Evolutionary conservation across 2,113 vertebrate species (phyloP).

Genomic region (Sturnus vulgaris): DNA sequence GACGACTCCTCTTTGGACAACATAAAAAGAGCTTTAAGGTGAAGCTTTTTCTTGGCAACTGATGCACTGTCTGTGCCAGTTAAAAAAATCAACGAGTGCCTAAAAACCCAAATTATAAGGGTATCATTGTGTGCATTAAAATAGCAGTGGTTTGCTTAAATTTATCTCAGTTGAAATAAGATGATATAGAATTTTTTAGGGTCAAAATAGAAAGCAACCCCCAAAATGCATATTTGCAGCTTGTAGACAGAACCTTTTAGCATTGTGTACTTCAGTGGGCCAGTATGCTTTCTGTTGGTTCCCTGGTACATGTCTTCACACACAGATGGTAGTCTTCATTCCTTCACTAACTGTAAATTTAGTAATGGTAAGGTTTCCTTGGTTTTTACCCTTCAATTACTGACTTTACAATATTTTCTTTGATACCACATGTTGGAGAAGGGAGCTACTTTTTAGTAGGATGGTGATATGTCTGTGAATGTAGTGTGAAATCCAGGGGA

Average conservation of each 20-base stretch:
- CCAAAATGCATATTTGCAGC: not conserved
- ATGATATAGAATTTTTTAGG: not conserved
- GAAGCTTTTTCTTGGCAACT: not conserved
- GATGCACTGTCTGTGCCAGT: not conserved
- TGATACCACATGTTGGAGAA: not conserved
- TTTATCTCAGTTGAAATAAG: not conserved
- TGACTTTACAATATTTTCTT: not conserved
- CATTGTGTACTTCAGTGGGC: not conserved
- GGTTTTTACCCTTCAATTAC: not conserved
- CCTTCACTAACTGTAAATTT: not conserved
- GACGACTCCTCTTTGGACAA: not conserved
- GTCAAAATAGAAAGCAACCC: not conserved
- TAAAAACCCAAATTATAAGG: not conserved
- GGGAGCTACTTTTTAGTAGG: not conserved
- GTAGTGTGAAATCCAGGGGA: not conserved
- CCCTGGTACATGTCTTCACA: not conserved
- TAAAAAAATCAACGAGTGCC: rapidly evolving
- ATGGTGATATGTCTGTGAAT: not conserved
- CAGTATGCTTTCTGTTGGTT: not conserved
- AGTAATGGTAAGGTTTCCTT: not conserved
- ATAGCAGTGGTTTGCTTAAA: not conserved
- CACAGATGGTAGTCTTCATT: not conserved
- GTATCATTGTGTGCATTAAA: not conserved
- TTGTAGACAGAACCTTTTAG: not conserved
- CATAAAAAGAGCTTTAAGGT: not conserved